Conservation (phyloP, 2,888 invertebrate species). For the Clostera curtula region DNA sequence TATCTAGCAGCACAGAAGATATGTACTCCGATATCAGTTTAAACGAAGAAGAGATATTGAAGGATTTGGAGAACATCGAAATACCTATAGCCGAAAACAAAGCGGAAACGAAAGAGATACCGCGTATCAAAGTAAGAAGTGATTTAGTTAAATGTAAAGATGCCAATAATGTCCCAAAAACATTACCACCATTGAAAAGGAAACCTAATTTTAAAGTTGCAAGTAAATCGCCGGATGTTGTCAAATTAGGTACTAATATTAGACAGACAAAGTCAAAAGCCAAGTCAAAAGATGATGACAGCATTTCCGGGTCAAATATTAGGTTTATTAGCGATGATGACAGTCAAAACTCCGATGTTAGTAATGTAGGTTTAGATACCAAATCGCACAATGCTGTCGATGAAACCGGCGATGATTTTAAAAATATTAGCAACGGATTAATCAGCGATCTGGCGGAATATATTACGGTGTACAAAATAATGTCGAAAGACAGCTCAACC, state of each 20-base stretch:
- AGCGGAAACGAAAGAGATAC: too few relatives aligned
- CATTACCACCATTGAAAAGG: conserved; percentile 3
- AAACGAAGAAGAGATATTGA: conserved; percentile 36
- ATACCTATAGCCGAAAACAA: conserved; percentile 31
- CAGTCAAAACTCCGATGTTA: neutral
- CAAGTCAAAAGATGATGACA: too few relatives aligned
- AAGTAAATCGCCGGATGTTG: neutral
- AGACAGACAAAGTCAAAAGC: too few relatives aligned
- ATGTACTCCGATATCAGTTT: conserved; percentile 28
- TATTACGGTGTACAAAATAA: conserved; percentile 32
- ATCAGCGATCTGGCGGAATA: conserved; percentile 18
- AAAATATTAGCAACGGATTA: conserved; percentile 5
- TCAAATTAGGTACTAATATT: too few relatives aligned
- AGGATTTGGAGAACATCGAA: conserved; percentile 39
- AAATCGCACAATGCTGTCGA: conserved; percentile 3
- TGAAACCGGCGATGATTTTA: conserved; percentile 1
- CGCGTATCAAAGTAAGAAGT: neutral
- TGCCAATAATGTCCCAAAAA: conserved; percentile 2
- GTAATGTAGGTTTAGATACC: neutral
- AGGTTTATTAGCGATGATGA: conserved; percentile 22
- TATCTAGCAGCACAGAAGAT: conserved; percentile 27
- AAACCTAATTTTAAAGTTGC: conserved; percentile 9
- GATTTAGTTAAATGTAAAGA: neutral
- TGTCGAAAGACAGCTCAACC: conserved; percentile 6
- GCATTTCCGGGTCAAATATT: conserved; percentile 24